Conservation (phyloP, 2,113 vertebrate species). For the Strix uralensis region DNA sequence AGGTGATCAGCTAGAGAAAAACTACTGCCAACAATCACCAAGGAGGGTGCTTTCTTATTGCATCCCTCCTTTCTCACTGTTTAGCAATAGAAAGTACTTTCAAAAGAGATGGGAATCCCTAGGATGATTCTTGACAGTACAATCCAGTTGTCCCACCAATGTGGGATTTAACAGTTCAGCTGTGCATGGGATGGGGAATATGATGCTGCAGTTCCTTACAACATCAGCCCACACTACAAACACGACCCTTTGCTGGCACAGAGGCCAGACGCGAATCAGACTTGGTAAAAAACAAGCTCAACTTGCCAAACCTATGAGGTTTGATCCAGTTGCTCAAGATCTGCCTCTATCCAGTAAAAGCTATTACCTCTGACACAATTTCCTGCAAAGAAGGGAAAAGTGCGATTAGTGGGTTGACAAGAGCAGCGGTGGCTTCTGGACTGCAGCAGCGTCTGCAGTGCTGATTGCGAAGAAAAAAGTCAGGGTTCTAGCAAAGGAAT, state of each 20-base stretch:
- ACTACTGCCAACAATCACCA: not conserved
- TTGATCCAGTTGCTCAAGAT: conserved; percentile 49
- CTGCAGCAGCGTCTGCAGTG: not conserved
- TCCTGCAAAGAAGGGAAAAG: conserved; percentile 46
- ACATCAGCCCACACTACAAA: not conserved
- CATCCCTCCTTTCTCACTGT: not conserved
- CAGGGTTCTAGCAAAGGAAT: not conserved
- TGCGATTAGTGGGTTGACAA: not conserved
- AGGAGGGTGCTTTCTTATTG: not conserved
- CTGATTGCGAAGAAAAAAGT: not conserved
- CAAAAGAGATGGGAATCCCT: not conserved
- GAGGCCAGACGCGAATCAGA: conserved; percentile 15
- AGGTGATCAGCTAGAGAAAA: not conserved
- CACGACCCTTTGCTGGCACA: not conserved
- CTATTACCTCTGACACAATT: conserved; percentile 56
- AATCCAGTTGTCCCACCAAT: not conserved
- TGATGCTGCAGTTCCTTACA: not conserved
- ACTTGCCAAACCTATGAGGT: conserved; percentile 56
- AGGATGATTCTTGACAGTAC: not conserved
- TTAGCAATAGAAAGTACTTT: not conserved
- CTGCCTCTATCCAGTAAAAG: conserved; percentile 47
- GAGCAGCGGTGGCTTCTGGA: not conserved
- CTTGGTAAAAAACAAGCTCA: not conserved
- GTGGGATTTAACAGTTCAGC: not conserved
- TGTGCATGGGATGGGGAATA: not conserved